A percentile compares a stretch with the other conserved stretches of the same genome.
phyloP scores from a whole-genome alignment of 2,113 vertebrate genomes.

The Albula glossodonta region DNA sequence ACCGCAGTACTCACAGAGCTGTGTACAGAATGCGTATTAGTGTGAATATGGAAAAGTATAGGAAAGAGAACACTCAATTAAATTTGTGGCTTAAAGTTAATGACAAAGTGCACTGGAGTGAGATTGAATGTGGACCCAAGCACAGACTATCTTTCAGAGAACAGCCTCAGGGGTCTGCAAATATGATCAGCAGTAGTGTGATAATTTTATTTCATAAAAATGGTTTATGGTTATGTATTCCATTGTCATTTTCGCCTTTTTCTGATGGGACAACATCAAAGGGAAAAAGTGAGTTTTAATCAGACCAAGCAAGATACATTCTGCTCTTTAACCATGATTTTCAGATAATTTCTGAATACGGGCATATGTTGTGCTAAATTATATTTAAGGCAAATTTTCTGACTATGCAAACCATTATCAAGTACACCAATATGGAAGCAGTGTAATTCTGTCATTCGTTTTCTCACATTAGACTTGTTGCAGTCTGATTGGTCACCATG shows the following conservation, averaged over 20 bases:
- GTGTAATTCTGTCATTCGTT: too few relatives aligned
- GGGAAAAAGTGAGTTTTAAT: background rate
- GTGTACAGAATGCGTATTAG: background rate
- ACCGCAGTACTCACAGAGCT: background rate
- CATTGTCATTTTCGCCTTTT: background rate
- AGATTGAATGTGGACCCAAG: background rate
- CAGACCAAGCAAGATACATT: background rate
- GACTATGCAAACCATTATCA: background rate
- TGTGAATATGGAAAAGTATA: background rate
- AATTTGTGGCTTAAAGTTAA: background rate
- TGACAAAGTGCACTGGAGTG: background rate
- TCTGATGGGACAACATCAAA: background rate
- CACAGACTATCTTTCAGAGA: background rate
- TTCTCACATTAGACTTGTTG: background rate
- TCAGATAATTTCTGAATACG: background rate
- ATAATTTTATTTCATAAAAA: background rate
- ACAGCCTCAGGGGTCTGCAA: background rate
- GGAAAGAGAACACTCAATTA: background rate
- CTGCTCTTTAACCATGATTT: background rate
- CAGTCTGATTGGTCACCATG: background rate
- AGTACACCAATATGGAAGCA: too few relatives aligned
- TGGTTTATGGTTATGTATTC: background rate
- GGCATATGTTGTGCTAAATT: background rate
- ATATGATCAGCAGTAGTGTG: background rate
- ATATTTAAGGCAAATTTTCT: background rate